phyloP scores from a whole-genome alignment of 2,888 invertebrate genomes.

The Deilephila elpenor region DNA sequence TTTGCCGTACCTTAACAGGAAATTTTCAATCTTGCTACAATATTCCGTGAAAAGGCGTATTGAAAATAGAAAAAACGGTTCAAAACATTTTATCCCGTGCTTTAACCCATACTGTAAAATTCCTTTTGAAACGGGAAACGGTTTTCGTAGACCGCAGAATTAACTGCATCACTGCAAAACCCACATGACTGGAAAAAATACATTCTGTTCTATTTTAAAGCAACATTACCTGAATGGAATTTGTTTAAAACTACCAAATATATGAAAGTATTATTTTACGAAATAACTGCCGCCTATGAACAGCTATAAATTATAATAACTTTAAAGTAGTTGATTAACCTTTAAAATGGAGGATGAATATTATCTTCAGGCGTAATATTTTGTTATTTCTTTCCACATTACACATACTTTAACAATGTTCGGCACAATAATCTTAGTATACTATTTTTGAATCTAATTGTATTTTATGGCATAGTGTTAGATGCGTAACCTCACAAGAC shows the following conservation, averaged over 20 bases:
- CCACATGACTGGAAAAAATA: constrained; percentile 15
- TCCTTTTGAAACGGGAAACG: constrained; percentile 12
- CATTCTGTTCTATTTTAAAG: constrained; percentile 13
- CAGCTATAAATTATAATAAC: too few species aligned
- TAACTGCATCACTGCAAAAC: constrained; percentile 18
- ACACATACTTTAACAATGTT: too few species aligned
- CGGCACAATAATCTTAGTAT: too few species aligned
- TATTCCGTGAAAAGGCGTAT: not conserved
- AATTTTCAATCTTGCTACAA: not conserved
- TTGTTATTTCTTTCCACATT: too few species aligned
- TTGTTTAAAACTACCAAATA: not conserved
- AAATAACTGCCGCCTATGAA: too few species aligned
- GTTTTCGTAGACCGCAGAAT: constrained; percentile 19
- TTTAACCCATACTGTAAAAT: constrained; percentile 18
- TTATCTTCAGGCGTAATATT: too few species aligned
- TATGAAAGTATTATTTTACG: not conserved
- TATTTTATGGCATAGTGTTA: too few species aligned
- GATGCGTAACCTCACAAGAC: too few species aligned
- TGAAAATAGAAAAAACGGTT: constrained; percentile 7
- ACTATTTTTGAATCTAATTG: too few species aligned
- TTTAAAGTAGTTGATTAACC: too few species aligned
- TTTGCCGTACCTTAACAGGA: not conserved
- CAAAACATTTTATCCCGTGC: constrained; percentile 9
- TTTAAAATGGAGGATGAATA: too few species aligned
- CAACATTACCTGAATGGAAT: not conserved